Percentiles rank a stretch among this genome's conserved stretches.
phyloP scores from a whole-genome alignment of 2,888 invertebrate species.

The Drosophila quasianomalipes region DNA sequence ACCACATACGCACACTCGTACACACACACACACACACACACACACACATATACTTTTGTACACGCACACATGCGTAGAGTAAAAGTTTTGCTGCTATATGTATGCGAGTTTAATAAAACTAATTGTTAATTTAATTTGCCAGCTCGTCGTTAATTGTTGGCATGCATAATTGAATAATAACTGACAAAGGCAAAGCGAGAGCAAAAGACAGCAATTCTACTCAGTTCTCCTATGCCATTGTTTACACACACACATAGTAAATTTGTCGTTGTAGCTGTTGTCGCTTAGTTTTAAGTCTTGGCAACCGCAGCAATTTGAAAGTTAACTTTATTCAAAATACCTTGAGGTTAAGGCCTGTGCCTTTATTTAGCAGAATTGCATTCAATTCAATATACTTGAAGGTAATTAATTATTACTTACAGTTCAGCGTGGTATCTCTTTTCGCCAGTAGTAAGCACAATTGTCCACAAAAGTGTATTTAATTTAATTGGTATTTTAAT shows the following conservation, averaged over 20 bases:
- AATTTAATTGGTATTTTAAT: slow-evolving; percentile 63
- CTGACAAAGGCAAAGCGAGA: slow-evolving; percentile 55
- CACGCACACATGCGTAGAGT: neutral
- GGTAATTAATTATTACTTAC: slow-evolving; percentile 28
- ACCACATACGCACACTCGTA: slow-evolving; percentile 29
- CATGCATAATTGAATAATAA: slow-evolving; percentile 84
- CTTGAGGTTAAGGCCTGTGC: slow-evolving; percentile 17
- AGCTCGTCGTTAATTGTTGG: slow-evolving; percentile 82
- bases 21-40: neutral
- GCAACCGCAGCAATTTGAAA: slow-evolving; percentile 23
- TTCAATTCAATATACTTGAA: slow-evolving; percentile 2
- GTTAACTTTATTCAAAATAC: slow-evolving; percentile 20
- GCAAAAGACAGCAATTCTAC: slow-evolving; percentile 13
- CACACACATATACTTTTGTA: neutral
- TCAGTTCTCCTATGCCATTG: slow-evolving; percentile 29
- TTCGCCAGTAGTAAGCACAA: slow-evolving; percentile 3
- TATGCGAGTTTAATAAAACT: slow-evolving; percentile 84
- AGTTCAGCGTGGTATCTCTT: slow-evolving; percentile 3
- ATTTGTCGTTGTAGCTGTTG: neutral
- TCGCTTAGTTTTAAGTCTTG: slow-evolving; percentile 4
- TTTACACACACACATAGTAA: slow-evolving; percentile 14
- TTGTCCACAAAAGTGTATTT: slow-evolving; percentile 36
- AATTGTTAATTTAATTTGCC: slow-evolving; percentile 85
- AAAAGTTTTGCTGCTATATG: slow-evolving; percentile 53
- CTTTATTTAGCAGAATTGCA: slow-evolving; percentile 32